Conservation (phyloP, 2,113 vertebrate genomes). For the Proterorhinus semilunaris region DNA sequence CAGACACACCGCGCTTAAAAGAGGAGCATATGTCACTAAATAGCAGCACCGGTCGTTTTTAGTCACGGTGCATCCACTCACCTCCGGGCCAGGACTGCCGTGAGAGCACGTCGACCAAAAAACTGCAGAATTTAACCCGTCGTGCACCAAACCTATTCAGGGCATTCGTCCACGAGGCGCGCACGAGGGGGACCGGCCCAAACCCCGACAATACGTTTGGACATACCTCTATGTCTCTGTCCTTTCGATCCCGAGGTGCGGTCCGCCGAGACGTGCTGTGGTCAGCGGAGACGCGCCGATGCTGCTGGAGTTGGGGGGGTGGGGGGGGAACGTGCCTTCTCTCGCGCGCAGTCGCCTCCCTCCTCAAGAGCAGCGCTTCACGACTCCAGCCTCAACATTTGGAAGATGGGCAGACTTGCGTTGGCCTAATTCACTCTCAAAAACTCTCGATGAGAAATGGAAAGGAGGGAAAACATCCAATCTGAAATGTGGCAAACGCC, state of each 20-base stretch:
- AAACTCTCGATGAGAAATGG: constrained; percentile 66
- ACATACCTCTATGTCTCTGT: neutral
- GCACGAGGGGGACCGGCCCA: constrained; percentile 6
- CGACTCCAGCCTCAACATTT: constrained; percentile 67
- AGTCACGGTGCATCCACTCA: constrained; percentile 15
- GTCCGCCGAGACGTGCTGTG: constrained; percentile 23
- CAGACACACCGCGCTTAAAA: neutral
- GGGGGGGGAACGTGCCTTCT: constrained; percentile 1
- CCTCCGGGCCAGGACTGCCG: constrained; percentile 38
- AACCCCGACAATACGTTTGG: neutral
- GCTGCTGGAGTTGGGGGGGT: constrained; percentile 10
- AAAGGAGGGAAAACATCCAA: constrained; percentile 48
- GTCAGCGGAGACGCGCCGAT: constrained; percentile 8
- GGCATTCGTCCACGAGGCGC: constrained; percentile 3
- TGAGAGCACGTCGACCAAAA: constrained; percentile 55
- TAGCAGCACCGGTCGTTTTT: constrained; percentile 4
- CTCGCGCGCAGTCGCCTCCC: constrained; percentile 50
- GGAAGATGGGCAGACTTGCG: constrained; percentile 64
- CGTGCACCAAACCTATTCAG: constrained; percentile 29
- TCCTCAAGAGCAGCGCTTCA: constrained; percentile 63
- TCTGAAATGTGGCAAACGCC: neutral
- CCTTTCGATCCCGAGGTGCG: neutral
- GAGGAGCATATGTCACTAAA: neutral
- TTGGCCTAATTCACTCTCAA: constrained; percentile 59
- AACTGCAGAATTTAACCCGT: constrained; percentile 84